Conservation (phyloP, 1,140 invertebrate species). For the Pomacea maculata region DNA sequence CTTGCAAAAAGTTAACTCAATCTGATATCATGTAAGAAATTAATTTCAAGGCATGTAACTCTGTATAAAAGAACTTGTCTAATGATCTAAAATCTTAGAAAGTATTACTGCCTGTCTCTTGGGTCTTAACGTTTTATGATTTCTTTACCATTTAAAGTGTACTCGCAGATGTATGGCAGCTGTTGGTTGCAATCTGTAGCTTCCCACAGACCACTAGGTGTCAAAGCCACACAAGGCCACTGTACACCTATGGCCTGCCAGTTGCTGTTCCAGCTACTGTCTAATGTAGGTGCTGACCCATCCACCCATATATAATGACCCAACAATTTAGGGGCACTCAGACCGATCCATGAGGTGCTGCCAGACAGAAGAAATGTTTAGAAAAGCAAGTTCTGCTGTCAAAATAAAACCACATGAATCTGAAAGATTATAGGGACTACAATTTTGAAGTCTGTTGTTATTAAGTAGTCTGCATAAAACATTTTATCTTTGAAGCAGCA, state of each 20-base stretch:
- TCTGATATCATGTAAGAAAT: no score
- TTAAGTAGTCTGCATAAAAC: no score
- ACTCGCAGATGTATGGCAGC: constrained; percentile 29
- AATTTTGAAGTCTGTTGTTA: no score
- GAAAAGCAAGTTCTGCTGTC: background rate
- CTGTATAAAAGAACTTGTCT: no score
- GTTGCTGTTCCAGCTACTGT: background rate
- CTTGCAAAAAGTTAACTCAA: no score
- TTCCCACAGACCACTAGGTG: constrained; percentile 18
- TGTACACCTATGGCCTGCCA: background rate
- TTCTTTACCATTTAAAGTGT: constrained; percentile 22
- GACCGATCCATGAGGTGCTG: constrained; percentile 33
- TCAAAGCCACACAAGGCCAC: constrained; percentile 23
- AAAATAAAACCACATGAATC: no score
- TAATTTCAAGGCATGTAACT: no score
- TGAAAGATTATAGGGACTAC: background rate
- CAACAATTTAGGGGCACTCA: constrained; percentile 15
- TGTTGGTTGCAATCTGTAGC: constrained; percentile 1
- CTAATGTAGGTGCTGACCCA: constrained; percentile 3
- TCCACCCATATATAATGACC: constrained; percentile 29
- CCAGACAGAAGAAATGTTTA: background rate
- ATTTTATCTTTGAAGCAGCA: no score
- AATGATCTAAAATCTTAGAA: no score
- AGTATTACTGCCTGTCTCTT: no score
- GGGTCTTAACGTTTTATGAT: background rate